Conservation (phyloP, 2,797 vertebrate genomes). For the Xenopus petersii region DNA sequence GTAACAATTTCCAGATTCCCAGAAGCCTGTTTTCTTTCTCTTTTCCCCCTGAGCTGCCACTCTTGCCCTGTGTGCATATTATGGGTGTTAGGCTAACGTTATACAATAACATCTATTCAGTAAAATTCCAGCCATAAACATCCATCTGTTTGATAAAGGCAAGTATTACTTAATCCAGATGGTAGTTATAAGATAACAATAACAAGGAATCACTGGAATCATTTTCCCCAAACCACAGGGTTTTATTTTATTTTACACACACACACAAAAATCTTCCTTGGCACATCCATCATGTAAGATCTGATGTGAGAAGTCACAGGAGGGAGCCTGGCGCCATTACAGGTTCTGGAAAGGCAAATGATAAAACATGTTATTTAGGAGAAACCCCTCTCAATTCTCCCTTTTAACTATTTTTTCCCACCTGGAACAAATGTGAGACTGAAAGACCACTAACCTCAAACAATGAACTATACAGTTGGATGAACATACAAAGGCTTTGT, state of each 20-base stretch:
- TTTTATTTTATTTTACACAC: constrained; percentile 11
- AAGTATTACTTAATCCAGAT: constrained; percentile 14
- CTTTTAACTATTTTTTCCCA: not conserved
- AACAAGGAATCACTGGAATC: constrained; percentile 9
- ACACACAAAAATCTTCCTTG: not conserved
- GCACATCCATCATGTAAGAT: constrained; percentile 10
- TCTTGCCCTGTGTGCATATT: not conserved
- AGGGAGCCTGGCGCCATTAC: constrained; percentile 8
- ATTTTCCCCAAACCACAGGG: constrained; percentile 1
- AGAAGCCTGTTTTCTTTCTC: not conserved
- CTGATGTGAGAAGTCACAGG: constrained; percentile 12
- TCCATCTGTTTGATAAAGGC: constrained; percentile 6
- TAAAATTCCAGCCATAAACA: not conserved
- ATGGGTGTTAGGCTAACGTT: not conserved
- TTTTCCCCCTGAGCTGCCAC: not conserved
- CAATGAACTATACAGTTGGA: too few relatives aligned
- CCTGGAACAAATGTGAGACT: constrained; percentile 8
- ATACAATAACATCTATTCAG: not conserved
- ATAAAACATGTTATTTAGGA: not conserved
- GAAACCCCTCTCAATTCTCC: not conserved
- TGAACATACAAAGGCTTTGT: too few relatives aligned
- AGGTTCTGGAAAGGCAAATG: constrained; percentile 2
- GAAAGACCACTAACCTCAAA: too few relatives aligned
- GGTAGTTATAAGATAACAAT: not conserved
- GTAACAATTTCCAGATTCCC: not conserved